Evolutionary conservation across 1,140 invertebrate genomes (phyloP).

Genomic region (Drosophila tani): DNA sequence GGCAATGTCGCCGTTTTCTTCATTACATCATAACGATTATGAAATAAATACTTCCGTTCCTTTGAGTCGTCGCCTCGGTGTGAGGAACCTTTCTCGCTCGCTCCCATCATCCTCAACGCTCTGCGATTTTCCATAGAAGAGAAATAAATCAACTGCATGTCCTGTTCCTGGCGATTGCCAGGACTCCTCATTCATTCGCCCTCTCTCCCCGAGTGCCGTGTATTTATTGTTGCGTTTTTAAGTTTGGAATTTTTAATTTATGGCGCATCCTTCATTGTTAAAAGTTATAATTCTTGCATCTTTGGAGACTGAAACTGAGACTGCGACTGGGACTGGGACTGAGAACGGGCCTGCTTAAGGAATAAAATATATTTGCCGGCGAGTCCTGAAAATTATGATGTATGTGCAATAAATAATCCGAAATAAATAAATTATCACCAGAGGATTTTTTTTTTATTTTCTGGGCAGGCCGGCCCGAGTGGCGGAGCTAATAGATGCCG

Average conservation of each 20-base stretch:
- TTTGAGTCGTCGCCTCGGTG: slow-evolving; percentile 41
- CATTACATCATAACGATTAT: slow-evolving; percentile 77
- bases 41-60: slow-evolving; percentile 81
- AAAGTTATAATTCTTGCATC: slow-evolving; percentile 76
- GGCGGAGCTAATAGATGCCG: slow-evolving; percentile 74
- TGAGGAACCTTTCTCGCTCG: slow-evolving; percentile 14
- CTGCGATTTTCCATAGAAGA: slow-evolving; percentile 58
- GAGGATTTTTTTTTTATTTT: slow-evolving; percentile 26
- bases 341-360: slow-evolving; percentile 55
- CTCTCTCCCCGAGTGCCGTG: slow-evolving; percentile 42
- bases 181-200: slow-evolving; percentile 29
- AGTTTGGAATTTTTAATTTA: slow-evolving; percentile 84
- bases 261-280: slow-evolving; percentile 77
- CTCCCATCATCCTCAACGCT: slow-evolving; percentile 5
- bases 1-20: slow-evolving; percentile 47
- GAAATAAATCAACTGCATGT: slow-evolving; percentile 82
- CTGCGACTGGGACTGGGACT: not conserved
- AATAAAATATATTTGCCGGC: slow-evolving; percentile 64
- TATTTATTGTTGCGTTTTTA: slow-evolving; percentile 82
- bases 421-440: slow-evolving; percentile 83
- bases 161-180: slow-evolving; percentile 59
- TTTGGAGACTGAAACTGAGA: slow-evolving; percentile 27
- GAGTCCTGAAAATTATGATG: slow-evolving; percentile 78
- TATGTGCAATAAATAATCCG: slow-evolving; percentile 83
- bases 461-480: slow-evolving; percentile 45